Percentiles rank a stretch among this genome's conserved stretches.
Evolutionary conservation across 2,888 invertebrate genomes (phyloP).

Genomic region (Isoperla grammatica): DNA sequence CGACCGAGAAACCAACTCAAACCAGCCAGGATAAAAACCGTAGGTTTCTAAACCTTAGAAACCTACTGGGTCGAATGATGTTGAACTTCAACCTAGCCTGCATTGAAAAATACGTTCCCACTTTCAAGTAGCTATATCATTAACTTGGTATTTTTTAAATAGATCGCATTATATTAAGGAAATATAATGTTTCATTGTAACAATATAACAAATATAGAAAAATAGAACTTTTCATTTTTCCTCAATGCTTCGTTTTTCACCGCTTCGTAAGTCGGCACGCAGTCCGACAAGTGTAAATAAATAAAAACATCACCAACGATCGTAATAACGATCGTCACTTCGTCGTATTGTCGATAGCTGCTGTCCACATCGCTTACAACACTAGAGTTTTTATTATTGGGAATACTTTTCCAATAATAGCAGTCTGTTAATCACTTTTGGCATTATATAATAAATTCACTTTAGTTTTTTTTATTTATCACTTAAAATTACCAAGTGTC

Average conservation of each 20-base stretch:
- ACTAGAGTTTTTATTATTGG: too few relatives aligned
- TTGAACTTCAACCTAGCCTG: not conserved
- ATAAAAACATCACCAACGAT: too few relatives aligned
- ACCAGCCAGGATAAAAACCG: too few relatives aligned
- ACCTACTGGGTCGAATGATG: not conserved
- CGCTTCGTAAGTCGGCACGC: too few relatives aligned
- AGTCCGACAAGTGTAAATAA: too few relatives aligned
- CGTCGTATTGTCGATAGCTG: too few relatives aligned
- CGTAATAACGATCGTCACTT: too few relatives aligned
- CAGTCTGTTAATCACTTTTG: not conserved
- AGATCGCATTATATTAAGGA: constrained; percentile 26
- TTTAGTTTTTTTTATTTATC: not conserved
- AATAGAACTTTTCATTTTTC: constrained; percentile 29
- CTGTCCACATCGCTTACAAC: not conserved
- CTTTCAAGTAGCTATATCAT: not conserved
- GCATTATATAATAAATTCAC: not conserved
- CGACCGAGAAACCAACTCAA: too few relatives aligned
- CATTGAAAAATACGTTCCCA: not conserved
- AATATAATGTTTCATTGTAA: constrained; percentile 28
- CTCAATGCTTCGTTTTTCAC: too few relatives aligned
- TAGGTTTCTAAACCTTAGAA: not conserved
- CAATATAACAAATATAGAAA: constrained; percentile 35
- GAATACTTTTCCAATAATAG: too few relatives aligned
- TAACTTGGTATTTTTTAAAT: constrained; percentile 16
- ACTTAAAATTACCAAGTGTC: not conserved